Evolutionary conservation across 1,140 invertebrate genomes (phyloP), one percentile per base, ranked within the genome.

Genomic region (Lordiphosa mommai): DNA sequence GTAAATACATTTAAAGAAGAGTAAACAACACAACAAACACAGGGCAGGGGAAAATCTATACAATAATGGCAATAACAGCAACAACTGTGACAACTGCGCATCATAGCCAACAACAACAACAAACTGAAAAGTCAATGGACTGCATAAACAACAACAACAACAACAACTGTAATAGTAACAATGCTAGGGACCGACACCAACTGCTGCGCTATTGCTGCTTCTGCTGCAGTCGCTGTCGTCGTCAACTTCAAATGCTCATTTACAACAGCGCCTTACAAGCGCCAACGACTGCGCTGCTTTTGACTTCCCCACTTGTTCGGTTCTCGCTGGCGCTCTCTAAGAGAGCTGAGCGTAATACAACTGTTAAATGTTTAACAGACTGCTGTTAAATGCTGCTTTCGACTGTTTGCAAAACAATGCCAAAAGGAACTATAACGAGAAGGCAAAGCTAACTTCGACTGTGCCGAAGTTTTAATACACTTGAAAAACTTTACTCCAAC

Each of bases 121-220:
- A 68, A 77, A 71, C 70, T 68, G 72, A 72, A 49, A 69, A 79
- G 73, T 79, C 73, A 79, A 79, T 79, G 73, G 74, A 79, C 74
- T 79, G 74, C 74, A 79, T 60, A 30, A 73, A 68, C 70, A 74
- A 73, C 50, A 69, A 55, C 44, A 61, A 33, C 23, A 51, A 55
- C 36, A 44, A 66, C 56, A 65, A 20, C 47, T 37, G 40, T 40
- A 38, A 12, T n/a, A n/a, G n/a, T n/a, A n/a, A n/a, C n/a, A n/a
- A n/a, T n/a, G n/a, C n/a, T n/a, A n/a, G n/a, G n/a, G n/a, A n/a
- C n/a, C n/a, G n/a, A n/a, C n/a, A n/a, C n/a, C n/a, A n/a, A n/a
- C n/a, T n/a, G n/a, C n/a, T n/a, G n/a, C n/a, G n/a, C n/a, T 33
- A 30, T 16, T 17, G 16, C 66, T 56, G 49, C 58, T 68, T 57